Base-by-base conservation (phyloP, 2,113 vertebrate species). In the Muscicapa adusta region DNA sequence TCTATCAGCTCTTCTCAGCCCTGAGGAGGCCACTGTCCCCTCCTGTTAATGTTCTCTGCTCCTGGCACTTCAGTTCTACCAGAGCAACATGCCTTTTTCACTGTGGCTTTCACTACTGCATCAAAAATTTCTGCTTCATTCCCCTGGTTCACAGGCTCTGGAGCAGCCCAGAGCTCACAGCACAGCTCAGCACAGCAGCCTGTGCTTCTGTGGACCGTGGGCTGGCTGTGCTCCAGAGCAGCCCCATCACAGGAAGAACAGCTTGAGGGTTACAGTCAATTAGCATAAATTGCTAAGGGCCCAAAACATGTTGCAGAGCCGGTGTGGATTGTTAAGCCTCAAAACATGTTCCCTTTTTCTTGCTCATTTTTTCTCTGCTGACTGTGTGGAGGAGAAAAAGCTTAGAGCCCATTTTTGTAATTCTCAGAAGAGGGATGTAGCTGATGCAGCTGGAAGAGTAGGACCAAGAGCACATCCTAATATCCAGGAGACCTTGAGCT, bases 201-300 rank as follows among this genome's bases (percentile, higher is more conserved):
- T 53, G 38, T 79, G 47, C 40, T 71, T 53, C 63, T 80, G 42
- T 47, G 34, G 51, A 17, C 67, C 68, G 4, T 3, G 33, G 24
- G 72, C 75, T 95, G 86, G 86, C 76, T 1, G 0, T 81, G 68
- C 73, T 93, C 86, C 86, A 92, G 91, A 81, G 86, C 86, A 81
- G 86, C 54, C 80, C 51, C 48, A 36, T 63, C 65, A 14, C 43
- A 51, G 70, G 57, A 78, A 75, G 74, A 94, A 79, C 89, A 93
- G 93, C 93, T 92, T 92, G 77, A 95, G 89, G 87, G 81, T 92
- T 94, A 81, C 40, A 65, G 48, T 85, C 58, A 71, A 72, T 81
- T 91, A 65, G 62, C 73, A 89, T 86, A 84, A 95, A 94, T 78
- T 50, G 87, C 93, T 48, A 76, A 75, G 68, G 73, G 77, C 77